Base-by-base conservation (phyloP, 2,797 vertebrate genomes). In the Oreortyx pictus region DNA sequence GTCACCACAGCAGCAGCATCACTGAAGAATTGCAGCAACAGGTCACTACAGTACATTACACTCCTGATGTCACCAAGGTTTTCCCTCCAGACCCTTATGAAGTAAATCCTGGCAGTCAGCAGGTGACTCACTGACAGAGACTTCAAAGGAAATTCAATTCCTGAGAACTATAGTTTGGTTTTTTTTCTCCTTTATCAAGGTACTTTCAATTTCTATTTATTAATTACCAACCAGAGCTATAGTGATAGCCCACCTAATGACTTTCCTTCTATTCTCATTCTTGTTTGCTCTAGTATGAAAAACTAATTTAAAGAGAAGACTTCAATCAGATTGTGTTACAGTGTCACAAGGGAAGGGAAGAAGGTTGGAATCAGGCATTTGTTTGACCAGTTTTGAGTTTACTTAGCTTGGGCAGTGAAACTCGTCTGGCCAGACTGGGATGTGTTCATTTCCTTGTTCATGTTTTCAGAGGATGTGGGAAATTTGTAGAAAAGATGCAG, bases 141-240 rank as follows among this genome's bases (percentile, higher is more conserved):
- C 92, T 93, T 93, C 94, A 92, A 92, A 95, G 67, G 89, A 39
- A 92, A 64, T 25, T 33, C 17, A 62, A 0, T 23, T 88, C 92
- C 87, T 25, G 13, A 81, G 77, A 64, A 41, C 41, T 24, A 16
- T n/a, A 18, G 50, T 10, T 52, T 52, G 20, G 9, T 8, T 35
- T 37, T 39, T 37, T 14, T 3, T 44, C 17, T 46, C 27, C 20
- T 83, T 81, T 76, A 73, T 61, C 72, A 79, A 70, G 86, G 89
- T 77, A 84, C 71, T 92, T 95, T 88, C 87, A 82, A 93, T 93
- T 76, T 88, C 71, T 82, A 80, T 41, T 10, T 75, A 85, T 91
- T 86, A 74, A 83, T 94, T 82, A 72, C 65, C 10, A 24, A 35
- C 44, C 86, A 47, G 68, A 46, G 44, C 94, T 89, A 88, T 93